A percentile compares a stretch with the other conserved stretches of the same genome.
Evolutionary conservation across 92 coral and sea anemone species (phyloP).

Genomic region (Paramuricea clavata): DNA sequence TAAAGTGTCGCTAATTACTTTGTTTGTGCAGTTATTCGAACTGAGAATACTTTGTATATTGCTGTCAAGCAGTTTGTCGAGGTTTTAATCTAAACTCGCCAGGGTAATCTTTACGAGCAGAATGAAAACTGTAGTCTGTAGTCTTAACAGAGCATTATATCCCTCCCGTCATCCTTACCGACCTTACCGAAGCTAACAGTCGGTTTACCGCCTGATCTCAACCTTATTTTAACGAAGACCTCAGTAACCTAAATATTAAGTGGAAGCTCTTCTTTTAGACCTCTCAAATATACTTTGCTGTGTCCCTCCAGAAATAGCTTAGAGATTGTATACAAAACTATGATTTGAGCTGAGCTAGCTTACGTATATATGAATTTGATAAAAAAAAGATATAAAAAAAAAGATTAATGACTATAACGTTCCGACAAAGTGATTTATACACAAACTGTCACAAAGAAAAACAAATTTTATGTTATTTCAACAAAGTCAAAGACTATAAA

Average conservation of each 20-base stretch:
- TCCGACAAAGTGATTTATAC: background rate
- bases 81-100: background rate
- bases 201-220: no score
- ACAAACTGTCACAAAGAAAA: slow-evolving; percentile 14
- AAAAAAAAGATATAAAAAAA: background rate
- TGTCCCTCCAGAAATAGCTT: no score
- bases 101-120: background rate
- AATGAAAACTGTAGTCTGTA: background rate
- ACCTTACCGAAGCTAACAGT: no score
- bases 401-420: background rate
- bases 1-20: background rate
- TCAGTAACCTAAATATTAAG: no score
- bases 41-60: background rate
- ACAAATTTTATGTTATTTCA: background rate
- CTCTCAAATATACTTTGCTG: no score
- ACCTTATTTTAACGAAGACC: no score
- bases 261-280: no score
- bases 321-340: no score
- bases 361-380: no score
- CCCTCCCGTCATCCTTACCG: no score
- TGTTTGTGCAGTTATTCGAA: background rate
- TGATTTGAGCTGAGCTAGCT: no score
- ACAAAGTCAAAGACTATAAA: background rate
- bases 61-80: background rate
- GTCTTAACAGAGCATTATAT: no score